These are phyloP conservation scores for Tipula confusa DNA, from an alignment of 2,888 invertebrate genomes.

Conservation along the genomic window DNA sequence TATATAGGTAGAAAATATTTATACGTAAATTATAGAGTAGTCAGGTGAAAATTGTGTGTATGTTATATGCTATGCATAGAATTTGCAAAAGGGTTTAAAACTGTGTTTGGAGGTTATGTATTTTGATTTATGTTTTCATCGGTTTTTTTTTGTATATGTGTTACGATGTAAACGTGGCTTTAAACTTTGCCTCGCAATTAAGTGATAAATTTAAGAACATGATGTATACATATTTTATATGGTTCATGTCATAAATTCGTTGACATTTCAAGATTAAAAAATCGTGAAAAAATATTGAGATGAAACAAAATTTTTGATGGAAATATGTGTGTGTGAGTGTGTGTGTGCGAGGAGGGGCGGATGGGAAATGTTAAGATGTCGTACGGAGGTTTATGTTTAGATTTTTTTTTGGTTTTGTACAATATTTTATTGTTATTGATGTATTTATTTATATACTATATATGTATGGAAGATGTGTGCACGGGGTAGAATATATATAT, in stretches of 20 bases:
- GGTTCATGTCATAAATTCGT: background rate
- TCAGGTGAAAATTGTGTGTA: background rate
- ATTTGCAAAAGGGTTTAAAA: background rate
- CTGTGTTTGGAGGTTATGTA: background rate
- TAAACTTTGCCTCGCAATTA: background rate
- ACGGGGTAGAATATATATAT: too few species aligned
- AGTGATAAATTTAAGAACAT: background rate
- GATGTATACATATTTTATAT: background rate
- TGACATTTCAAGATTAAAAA: slow-evolving; percentile 12
- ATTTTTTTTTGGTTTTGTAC: background rate
- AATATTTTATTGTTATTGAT: slow-evolving; percentile 14
- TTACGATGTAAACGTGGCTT: background rate
- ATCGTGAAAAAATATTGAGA: slow-evolving; percentile 8
- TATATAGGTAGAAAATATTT: background rate
- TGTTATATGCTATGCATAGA: background rate
- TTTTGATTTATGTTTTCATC: background rate
- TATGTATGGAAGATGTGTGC: background rate
- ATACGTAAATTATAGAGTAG: background rate
- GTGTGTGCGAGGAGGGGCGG: background rate
- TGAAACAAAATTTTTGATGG: background rate
- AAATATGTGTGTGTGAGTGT: background rate
- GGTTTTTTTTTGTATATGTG: background rate
- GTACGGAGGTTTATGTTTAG: background rate
- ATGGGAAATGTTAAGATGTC: background rate
- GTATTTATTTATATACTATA: slow-evolving; percentile 3